phyloP scores from a whole-genome alignment of 2,113 vertebrate species.

The Pipra filicauda region DNA sequence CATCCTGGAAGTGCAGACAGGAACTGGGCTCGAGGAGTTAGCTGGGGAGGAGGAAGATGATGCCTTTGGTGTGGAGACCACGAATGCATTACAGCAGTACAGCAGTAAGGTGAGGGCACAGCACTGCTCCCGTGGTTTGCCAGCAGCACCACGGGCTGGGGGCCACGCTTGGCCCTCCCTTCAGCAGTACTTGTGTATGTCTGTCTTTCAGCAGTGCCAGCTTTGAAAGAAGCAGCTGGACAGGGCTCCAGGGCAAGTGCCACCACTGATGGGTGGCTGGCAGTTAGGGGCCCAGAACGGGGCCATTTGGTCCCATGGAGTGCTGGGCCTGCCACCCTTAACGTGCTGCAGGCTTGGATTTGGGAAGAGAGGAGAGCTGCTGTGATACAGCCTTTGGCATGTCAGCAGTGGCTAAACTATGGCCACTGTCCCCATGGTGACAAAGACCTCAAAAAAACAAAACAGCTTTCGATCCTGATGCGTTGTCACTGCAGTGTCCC shows the following conservation, averaged over 20 bases:
- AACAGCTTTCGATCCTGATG: neutral
- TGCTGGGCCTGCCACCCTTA: neutral
- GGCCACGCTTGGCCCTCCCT: neutral
- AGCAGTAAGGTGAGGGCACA: constrained; percentile 68
- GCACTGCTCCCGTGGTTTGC: no score
- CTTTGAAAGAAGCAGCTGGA: neutral
- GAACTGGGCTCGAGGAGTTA: constrained; percentile 67
- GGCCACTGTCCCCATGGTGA: neutral
- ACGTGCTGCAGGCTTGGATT: neutral
- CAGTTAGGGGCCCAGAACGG: fast-evolving
- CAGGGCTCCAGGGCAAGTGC: neutral
- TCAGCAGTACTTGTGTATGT: neutral
- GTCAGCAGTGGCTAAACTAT: neutral
- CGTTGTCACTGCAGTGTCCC: neutral
- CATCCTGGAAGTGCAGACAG: constrained; percentile 73
- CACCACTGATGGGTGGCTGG: neutral
- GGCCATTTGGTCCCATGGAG: neutral
- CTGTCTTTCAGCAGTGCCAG: neutral
- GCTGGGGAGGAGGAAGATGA: constrained; percentile 54
- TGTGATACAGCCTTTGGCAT: neutral
- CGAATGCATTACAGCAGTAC: constrained; percentile 70
- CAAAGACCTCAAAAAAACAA: neutral
- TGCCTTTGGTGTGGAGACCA: constrained; percentile 63
- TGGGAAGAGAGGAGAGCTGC: neutral
- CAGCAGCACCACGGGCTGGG: no score